phyloP scores from a whole-genome alignment of 1,140 invertebrate species.

The Rhopalosiphum padi region DNA sequence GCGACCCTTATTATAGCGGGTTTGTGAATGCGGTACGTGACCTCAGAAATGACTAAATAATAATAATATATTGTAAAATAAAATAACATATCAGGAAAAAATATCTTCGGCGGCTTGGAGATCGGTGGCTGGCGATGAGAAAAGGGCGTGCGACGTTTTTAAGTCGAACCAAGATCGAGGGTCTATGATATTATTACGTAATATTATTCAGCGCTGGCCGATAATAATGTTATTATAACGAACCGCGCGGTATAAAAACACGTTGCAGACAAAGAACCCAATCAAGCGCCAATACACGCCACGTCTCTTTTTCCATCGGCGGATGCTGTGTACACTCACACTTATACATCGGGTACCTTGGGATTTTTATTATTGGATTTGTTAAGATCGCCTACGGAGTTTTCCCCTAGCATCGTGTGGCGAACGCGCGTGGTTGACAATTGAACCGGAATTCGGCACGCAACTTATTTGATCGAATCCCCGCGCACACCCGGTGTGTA shows the following conservation, averaged over 20 bases:
- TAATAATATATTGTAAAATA: background rate
- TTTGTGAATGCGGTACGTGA: background rate
- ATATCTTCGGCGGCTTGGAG: background rate
- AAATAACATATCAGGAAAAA: background rate
- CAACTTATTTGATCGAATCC: constrained; percentile 10
- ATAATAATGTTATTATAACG: constrained; percentile 15
- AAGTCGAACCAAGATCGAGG: background rate
- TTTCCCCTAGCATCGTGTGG: background rate
- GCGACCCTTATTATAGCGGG: background rate
- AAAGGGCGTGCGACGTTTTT: background rate
- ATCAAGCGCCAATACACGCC: constrained; percentile 32
- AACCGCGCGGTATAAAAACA: background rate
- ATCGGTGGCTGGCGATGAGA: background rate
- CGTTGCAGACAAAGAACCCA: constrained; percentile 35
- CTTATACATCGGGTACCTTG: background rate
- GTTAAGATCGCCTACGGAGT: constrained; percentile 2
- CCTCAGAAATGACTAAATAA: background rate
- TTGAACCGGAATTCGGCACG: constrained; percentile 5
- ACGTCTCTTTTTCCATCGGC: background rate
- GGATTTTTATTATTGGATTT: constrained; percentile 36
- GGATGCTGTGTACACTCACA: background rate
- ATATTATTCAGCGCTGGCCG: background rate
- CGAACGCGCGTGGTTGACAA: background rate
- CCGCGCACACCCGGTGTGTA: background rate
- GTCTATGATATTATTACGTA: background rate